Evolutionary conservation across 2,797 vertebrate genomes (phyloP).

Genomic region (Thunnus albacares): DNA sequence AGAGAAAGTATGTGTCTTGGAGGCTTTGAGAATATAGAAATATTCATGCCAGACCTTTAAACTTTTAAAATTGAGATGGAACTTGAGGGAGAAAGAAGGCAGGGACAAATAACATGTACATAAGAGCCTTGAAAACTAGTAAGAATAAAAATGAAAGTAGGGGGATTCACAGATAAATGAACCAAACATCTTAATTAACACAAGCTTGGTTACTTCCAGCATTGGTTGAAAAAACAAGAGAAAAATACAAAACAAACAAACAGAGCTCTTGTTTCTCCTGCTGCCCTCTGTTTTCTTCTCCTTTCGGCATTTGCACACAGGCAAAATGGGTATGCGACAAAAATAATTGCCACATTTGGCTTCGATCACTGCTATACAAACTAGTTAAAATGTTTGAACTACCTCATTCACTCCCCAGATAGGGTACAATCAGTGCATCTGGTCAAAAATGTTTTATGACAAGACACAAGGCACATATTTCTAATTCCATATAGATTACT

Average conservation of each 20-base stretch:
- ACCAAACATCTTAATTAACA: neutral
- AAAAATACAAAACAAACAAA: neutral
- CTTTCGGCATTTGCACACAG: neutral
- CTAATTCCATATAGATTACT: neutral
- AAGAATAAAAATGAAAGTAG: neutral
- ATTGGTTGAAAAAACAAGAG: neutral
- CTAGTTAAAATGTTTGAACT: neutral
- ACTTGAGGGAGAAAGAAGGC: neutral
- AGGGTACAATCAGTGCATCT: neutral
- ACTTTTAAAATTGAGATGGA: conserved; percentile 5
- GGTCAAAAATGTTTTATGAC: neutral
- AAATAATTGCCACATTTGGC: neutral
- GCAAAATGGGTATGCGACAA: neutral
- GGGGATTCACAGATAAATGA: neutral
- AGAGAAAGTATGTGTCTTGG: neutral
- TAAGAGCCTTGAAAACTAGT: neutral
- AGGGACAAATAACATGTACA: neutral
- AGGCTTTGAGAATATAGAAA: neutral
- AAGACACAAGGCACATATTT: neutral
- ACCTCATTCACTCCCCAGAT: neutral
- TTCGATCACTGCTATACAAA: neutral
- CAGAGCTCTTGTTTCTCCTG: neutral
- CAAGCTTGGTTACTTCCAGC: neutral
- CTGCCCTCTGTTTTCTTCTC: too few relatives aligned
- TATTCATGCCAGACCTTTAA: neutral